A percentile compares a stretch with the other conserved stretches of the same genome.
Evolutionary conservation across 2,888 invertebrate genomes (phyloP).

Genomic region (Cecidostiba fungosa): DNA sequence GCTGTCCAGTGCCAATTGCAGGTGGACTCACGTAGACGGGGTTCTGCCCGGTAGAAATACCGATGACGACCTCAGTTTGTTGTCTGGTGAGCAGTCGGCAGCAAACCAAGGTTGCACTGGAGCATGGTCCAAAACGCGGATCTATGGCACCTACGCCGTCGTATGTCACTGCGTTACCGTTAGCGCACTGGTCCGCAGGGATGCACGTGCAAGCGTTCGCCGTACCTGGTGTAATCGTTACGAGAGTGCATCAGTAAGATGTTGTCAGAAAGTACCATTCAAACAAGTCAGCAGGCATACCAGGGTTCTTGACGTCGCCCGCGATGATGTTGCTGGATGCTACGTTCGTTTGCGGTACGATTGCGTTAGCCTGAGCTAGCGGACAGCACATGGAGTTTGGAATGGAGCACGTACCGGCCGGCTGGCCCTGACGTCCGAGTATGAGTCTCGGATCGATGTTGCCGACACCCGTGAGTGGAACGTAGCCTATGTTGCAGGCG

Average conservation of each 20-base stretch:
- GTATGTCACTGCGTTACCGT: slow-evolving; percentile 68
- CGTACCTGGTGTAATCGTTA: slow-evolving; percentile 68
- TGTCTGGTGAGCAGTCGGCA: slow-evolving; percentile 67
- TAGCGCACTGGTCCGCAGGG: slow-evolving; percentile 69
- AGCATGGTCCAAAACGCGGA: slow-evolving; percentile 73
- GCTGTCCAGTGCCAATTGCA: not conserved
- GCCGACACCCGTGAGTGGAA: slow-evolving; percentile 65
- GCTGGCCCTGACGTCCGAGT: slow-evolving; percentile 66
- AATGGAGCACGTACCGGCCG: slow-evolving; percentile 60
- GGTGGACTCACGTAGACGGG: not conserved
- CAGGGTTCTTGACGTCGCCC: slow-evolving; percentile 41
- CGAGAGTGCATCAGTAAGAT: slow-evolving; percentile 76
- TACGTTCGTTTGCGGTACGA: not conserved
- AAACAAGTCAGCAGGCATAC: not conserved
- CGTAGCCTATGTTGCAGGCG: slow-evolving; percentile 57
- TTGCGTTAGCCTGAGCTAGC: slow-evolving; percentile 84
- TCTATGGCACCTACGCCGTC: slow-evolving; percentile 73
- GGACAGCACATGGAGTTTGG: slow-evolving; percentile 81
- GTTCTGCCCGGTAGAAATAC: slow-evolving; percentile 30
- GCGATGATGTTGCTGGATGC: slow-evolving; percentile 33
- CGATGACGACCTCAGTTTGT: slow-evolving; percentile 5
- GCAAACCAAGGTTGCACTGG: slow-evolving; percentile 75
- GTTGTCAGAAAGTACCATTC: not conserved
- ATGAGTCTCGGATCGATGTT: slow-evolving; percentile 72
- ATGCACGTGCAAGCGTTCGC: slow-evolving; percentile 74